Base-by-base conservation (phyloP, 2,797 vertebrate genomes). In the Sebastiscus albofasciatus region DNA sequence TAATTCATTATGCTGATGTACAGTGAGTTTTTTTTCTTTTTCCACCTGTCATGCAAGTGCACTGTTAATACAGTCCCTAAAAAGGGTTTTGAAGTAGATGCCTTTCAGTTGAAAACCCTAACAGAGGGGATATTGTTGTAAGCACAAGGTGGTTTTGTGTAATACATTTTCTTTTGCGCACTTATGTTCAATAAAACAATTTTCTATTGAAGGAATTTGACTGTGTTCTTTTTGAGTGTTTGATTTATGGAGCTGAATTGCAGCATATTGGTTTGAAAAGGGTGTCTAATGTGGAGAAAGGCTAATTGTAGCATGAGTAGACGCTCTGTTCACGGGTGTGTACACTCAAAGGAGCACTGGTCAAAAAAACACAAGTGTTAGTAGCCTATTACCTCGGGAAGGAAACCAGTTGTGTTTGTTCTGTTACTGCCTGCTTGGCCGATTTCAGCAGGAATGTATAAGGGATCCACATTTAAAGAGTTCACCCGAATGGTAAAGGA, bases 121-220 rank as follows among this genome's bases (percentile, higher is more conserved):
- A 7, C 16, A 55, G 24, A 39, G 16, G 11, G 34, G 13, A 26
- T 36, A 1, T 24, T 33, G 8, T 67, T 59, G 8, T 62, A 29
- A 55, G 11, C 22, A 33, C 29, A 4, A 29, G 29, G 27, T 54
- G 26, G 33, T 54, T 75, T 42, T 72, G 31, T 70, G 11, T 39
- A 22, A 39, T 18, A 13, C 33, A 6, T 71, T 27, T 55, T 74
- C 6, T 67, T 72, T 34, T 67, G 14, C 0, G 8, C 34, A 33
- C 24, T 22, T 61, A 4, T 42, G 36, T 79, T 77, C 34, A 81
- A 85, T 85, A 79, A 85, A 87, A 77, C 4, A 3, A 2, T 55
- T 61, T 64, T 66, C 20, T 42, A 20, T 49, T 54, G 1, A 67
- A 54, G 20, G 4, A 46, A 26, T 55, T 1, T 72, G 42, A 39